Conservation (phyloP, 2,797 vertebrate genomes). For the Amniataba percoides region DNA sequence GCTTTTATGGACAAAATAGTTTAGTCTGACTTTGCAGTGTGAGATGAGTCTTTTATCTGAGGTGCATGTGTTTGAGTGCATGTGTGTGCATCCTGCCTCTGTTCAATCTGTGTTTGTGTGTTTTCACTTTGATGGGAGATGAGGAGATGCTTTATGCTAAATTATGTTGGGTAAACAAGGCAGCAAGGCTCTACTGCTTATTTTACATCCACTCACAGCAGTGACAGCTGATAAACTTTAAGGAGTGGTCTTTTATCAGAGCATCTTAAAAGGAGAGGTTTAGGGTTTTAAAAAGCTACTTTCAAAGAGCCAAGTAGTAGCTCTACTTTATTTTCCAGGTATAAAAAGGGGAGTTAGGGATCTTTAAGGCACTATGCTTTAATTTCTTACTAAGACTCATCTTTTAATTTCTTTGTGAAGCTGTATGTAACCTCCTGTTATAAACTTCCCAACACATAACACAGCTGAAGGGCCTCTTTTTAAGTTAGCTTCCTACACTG, state of each 20-base stretch:
- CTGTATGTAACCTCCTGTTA: background rate
- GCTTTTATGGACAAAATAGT: slow-evolving; percentile 78
- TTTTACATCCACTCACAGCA: slow-evolving; percentile 69
- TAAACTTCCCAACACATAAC: background rate
- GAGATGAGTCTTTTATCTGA: slow-evolving; percentile 51
- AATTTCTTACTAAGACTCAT: background rate
- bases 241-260: slow-evolving; percentile 30
- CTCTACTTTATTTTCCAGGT: background rate
- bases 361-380: background rate
- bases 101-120: slow-evolving; percentile 40
- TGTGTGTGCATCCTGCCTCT: slow-evolving; percentile 1
- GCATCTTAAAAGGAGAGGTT: slow-evolving; percentile 41
- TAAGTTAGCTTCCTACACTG: background rate
- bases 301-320: slow-evolving; percentile 7
- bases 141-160: slow-evolving; percentile 73
- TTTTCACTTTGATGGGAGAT: slow-evolving; percentile 78
- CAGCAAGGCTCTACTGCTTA: slow-evolving; percentile 56
- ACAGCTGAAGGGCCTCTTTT: too few relatives aligned
- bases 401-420: background rate
- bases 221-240: slow-evolving; percentile 39
- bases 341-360: background rate
- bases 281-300: slow-evolving; percentile 14
- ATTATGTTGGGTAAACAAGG: slow-evolving; percentile 76
- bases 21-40: slow-evolving; percentile 81
- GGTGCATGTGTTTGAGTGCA: slow-evolving; percentile 7